Percentiles rank a stretch among this genome's conserved stretches.
Conservation (phyloP, 2,113 vertebrate genomes). For the Colistium nudipinnis region DNA sequence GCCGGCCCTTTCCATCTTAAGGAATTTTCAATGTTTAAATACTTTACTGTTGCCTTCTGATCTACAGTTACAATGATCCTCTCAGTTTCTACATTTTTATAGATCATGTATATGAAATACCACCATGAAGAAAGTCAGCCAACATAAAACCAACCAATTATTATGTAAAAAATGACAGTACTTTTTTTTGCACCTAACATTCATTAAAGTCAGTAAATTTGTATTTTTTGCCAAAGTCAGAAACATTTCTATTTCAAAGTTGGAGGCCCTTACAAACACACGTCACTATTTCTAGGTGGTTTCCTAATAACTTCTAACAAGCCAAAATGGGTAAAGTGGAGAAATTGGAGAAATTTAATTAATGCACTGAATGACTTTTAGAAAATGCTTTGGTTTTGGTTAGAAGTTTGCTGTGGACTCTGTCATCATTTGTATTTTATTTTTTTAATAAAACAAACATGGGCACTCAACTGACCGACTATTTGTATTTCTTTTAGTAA, state of each 20-base stretch:
- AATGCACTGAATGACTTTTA: constrained; percentile 61
- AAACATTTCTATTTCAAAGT: constrained; percentile 41
- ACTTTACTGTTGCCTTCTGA: constrained; percentile 66
- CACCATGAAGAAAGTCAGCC: constrained; percentile 46
- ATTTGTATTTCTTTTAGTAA: not conserved
- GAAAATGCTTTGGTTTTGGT: constrained; percentile 59
- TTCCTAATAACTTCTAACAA: constrained; percentile 54
- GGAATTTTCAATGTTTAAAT: constrained; percentile 40
- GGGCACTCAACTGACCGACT: constrained; percentile 45
- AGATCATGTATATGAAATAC: constrained; percentile 60
- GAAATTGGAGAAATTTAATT: not conserved
- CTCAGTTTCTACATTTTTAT: constrained; percentile 33
- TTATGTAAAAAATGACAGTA: too few species aligned
- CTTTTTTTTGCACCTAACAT: constrained; percentile 11
- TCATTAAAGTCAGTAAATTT: constrained; percentile 26
- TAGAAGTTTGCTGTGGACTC: constrained; percentile 75
- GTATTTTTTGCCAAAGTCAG: constrained; percentile 43
- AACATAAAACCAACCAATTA: constrained; percentile 16
- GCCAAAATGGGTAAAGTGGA: constrained; percentile 57
- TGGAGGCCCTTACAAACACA: constrained; percentile 27
- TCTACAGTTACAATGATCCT: constrained; percentile 36
- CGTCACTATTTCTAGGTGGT: constrained; percentile 36
- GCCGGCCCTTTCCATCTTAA: constrained; percentile 15
- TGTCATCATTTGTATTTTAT: constrained; percentile 85
- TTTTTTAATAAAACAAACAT: constrained; percentile 85